Base-by-base conservation (phyloP, 2,797 vertebrate species). In the Siniperca obscura region DNA sequence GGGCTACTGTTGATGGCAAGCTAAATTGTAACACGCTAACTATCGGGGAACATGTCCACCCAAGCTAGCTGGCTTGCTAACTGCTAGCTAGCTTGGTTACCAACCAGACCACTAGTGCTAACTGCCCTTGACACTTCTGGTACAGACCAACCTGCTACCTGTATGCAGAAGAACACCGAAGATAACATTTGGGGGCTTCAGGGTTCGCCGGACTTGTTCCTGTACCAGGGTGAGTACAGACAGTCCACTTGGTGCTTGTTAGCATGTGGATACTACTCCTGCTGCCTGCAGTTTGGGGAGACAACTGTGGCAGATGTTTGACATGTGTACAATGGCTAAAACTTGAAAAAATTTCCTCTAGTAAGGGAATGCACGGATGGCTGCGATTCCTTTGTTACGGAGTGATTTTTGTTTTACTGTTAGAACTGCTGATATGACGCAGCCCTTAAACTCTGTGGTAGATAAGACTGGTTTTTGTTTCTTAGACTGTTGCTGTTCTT, bases 401-500 rank as follows among this genome's bases (percentile, higher is more conserved):
- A 56, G 7, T 56, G 13, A 27, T 27, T 30, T 16, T 30, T 27
- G 55, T 25, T 55, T 12, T 11, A 3, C 21, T 53, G 50, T 34
- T 36, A 67, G 21, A 57, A 73, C 22, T 0, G 34, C 65, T 27
- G 74, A 46, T 0, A 13, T 25, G 46, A 72, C 34, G 27, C 1
- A n/a, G 36, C 48, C 59, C n/a, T 19, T 14, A 25, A 53, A 73
- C 74, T 56, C 10, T 8, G 52, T 62, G 60, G 66, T 60, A 66
- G 50, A 65, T 42, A 70, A 59, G 30, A 30, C 30, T 30, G 30
- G 3, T 30, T 30, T 30, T 30, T 30, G 30, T 30, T 30, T 30
- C 0, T 30, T 30, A 72, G 14, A 0, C 4, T 68, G 60, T 80
- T 80, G 86, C n/a, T 80, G 82, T 75, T 56, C n/a, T 30, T 40